These are phyloP conservation scores for Clarias macrocephalus DNA, from an alignment of 2,113 vertebrate genomes.

Conservation along the genomic window DNA sequence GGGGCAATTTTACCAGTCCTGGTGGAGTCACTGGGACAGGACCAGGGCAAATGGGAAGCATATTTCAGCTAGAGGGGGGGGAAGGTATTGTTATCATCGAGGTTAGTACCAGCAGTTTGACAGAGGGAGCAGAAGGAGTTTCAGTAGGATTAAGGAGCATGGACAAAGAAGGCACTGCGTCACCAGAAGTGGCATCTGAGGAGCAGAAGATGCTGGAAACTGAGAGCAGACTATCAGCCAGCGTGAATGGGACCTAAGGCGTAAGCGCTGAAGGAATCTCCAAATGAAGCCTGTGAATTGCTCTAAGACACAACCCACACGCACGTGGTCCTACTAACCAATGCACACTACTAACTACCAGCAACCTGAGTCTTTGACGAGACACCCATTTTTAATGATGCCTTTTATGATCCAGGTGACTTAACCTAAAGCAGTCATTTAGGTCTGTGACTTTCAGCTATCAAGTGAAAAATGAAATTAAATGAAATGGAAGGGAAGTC, in stretches of 20 bases:
- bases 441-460: background rate
- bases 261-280: background rate
- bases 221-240: conserved; percentile 27
- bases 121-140: conserved; percentile 63
- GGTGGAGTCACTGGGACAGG: conserved; percentile 51
- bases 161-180: conserved; percentile 51
- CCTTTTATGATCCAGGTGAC: conserved; percentile 3
- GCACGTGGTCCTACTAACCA: conserved; percentile 13
- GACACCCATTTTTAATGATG: background rate
- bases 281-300: background rate
- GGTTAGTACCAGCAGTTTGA: conserved; percentile 75
- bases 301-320: background rate
- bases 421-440: conserved; percentile 11
- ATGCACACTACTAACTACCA: conserved; percentile 40
- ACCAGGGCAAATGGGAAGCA: conserved; percentile 65
- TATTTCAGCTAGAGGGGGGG: conserved; percentile 74
- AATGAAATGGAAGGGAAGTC: background rate
- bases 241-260: conserved; percentile 25
- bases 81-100: conserved; percentile 80
- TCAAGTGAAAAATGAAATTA: background rate
- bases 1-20: conserved; percentile 49
- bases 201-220: conserved; percentile 32
- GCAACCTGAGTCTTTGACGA: background rate
- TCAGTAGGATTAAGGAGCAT: conserved; percentile 55
- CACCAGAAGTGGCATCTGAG: conserved; percentile 51